These are phyloP conservation scores for Salvator merianae DNA, from an alignment of 2,113 vertebrate species.

Conservation along the genomic window DNA sequence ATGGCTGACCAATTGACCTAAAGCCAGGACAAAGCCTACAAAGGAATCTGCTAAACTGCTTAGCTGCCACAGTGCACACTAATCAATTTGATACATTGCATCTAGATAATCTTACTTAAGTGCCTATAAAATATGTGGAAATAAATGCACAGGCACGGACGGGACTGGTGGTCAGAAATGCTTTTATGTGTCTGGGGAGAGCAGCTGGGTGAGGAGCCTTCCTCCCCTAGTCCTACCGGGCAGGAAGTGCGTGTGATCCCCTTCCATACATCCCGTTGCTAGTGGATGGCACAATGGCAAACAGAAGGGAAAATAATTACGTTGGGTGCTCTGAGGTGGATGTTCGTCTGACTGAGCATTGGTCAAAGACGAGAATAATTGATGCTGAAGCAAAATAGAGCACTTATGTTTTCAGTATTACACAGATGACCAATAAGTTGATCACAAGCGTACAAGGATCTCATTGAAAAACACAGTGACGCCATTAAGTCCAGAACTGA, in stretches of 20 bases:
- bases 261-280: no score
- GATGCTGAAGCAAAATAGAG: constrained; percentile 49
- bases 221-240: neutral
- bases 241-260: no score
- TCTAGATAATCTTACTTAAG: constrained; percentile 6
- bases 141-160: neutral
- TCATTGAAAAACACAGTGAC: constrained; percentile 68
- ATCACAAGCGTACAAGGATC: constrained; percentile 60
- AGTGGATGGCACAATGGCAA: neutral
- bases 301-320: neutral
- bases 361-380: constrained; percentile 2
- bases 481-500: constrained; percentile 80
- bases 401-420: constrained; percentile 45
- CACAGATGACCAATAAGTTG: constrained; percentile 65
- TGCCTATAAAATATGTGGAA: neutral
- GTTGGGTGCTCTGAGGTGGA: no score
- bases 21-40: neutral
- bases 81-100: constrained; percentile 2
- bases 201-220: neutral
- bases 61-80: neutral
- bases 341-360: no score
- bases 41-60: neutral
- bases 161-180: neutral
- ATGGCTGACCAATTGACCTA: neutral
- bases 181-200: neutral